Percentiles rank a stretch among this genome's conserved stretches.
Conservation (phyloP, 2,797 vertebrate genomes). For the Chelon auratus region DNA sequence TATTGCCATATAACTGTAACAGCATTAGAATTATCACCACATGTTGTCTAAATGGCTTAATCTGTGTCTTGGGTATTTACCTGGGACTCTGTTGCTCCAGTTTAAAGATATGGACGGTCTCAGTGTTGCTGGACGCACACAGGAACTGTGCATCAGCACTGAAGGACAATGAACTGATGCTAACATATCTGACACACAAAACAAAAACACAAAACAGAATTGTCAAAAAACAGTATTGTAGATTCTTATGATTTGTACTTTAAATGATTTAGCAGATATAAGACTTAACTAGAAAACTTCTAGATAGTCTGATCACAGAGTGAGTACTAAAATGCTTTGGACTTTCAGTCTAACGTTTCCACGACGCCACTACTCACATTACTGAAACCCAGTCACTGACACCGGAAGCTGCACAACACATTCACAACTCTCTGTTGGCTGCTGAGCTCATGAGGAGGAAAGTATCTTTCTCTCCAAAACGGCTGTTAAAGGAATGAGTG, state of each 20-base stretch:
- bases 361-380: constrained; percentile 9
- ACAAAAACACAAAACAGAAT: not conserved
- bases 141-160: constrained; percentile 94
- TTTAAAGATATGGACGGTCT: constrained; percentile 96
- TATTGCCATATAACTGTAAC: not conserved
- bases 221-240: not conserved
- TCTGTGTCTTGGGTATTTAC: constrained; percentile 52
- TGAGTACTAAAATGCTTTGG: not conserved
- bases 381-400: constrained; percentile 12
- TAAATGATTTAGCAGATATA: not conserved
- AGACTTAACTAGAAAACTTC: not conserved
- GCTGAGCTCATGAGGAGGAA: constrained; percentile 5
- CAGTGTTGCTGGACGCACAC: constrained; percentile 95
- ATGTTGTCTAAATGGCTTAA: not conserved
- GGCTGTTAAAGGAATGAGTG: constrained; percentile 14
- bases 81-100: constrained; percentile 89
- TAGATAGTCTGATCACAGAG: not conserved
- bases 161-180: constrained; percentile 94
- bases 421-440: not conserved
- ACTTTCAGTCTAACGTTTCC: constrained; percentile 15
- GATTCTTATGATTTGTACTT: not conserved
- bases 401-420: not conserved
- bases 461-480: constrained; percentile 19
- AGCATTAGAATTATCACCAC: not conserved
- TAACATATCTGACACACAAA: constrained; percentile 88